phyloP scores from a whole-genome alignment of 2,797 vertebrate species.

The Chaetophractus vellerosus region DNA sequence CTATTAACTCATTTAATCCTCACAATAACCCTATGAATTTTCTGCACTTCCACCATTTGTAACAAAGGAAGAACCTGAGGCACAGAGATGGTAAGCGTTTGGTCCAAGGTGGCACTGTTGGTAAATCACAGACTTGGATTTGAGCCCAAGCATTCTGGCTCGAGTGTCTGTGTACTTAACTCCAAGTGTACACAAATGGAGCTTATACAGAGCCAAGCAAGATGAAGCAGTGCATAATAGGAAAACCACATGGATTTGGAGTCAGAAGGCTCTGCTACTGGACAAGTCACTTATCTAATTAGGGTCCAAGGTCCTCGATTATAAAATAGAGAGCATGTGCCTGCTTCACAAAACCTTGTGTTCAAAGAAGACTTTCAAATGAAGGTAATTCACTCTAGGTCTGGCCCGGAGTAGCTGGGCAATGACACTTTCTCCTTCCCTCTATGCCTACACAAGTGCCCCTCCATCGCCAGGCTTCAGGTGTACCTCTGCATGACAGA shows the following conservation, averaged over 20 bases:
- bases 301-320: neutral
- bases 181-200: too few species aligned
- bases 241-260: neutral
- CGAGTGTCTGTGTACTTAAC: neutral
- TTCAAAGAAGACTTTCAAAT: neutral
- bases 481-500: neutral
- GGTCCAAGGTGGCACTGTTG: neutral
- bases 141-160: neutral
- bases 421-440: neutral
- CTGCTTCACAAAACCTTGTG: neutral
- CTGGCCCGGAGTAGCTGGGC: fast-evolving
- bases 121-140: neutral
- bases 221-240: neutral
- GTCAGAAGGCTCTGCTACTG: neutral
- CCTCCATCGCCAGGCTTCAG: neutral
- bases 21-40: neutral
- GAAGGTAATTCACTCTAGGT: neutral
- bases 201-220: neutral
- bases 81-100: neutral
- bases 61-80: neutral
- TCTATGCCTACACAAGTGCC: neutral
- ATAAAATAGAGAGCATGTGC: neutral
- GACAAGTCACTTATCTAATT: neutral
- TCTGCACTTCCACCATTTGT: neutral
- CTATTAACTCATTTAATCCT: neutral